Evolutionary conservation across 2,797 vertebrate species (phyloP), one percentile per base, ranked within the genome.

Genomic region (Manis crassicaudata): DNA sequence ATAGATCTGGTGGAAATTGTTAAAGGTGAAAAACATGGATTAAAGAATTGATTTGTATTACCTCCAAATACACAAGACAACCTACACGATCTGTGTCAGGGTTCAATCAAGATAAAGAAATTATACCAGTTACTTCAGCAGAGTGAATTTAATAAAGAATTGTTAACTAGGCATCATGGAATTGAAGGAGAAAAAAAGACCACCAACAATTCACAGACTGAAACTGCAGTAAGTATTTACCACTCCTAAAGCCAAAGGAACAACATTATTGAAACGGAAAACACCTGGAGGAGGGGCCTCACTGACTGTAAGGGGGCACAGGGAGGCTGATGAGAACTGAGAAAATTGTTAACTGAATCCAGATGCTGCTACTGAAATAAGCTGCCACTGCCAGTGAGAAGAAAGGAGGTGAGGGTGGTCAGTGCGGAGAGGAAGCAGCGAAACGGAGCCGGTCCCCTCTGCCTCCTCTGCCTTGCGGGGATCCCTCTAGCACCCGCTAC

Each of bases 1-100:
- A 91, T 11, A 68, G 63, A 75, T 83, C 56, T 50, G 27, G 25
- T 60, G 37, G 65, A 89, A 56, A 80, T 67, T 80, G 62, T 25
- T 25, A 72, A 94, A 79, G 43, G 27, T 29, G 4, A 32, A 88
- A 81, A 72, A 67, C 11, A 89, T 10, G 1, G 3, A 90, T 68
- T 67, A 25, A 94, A 93, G 32, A 12, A 90, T 60, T 73, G 29
- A 80, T 68, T 73, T 80, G 58, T 50, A 9, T 87, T 16, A 32
- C 25, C 63, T 93, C 52, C 46, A 80, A 73, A 77, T n/a, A 63
- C 4, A 37, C 43, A 90, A 95, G 62, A 54, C 29, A 40, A 60
- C 5, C 32, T 63, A 29, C 4, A 18, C 56, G 76, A 40, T 54
- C 37, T 63, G 6, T 67, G 40, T 67, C 54, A 50, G n/a, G 21